phyloP scores from a whole-genome alignment of 2,113 vertebrate genomes.

The Pseudorhombus dupliciocellatus region DNA sequence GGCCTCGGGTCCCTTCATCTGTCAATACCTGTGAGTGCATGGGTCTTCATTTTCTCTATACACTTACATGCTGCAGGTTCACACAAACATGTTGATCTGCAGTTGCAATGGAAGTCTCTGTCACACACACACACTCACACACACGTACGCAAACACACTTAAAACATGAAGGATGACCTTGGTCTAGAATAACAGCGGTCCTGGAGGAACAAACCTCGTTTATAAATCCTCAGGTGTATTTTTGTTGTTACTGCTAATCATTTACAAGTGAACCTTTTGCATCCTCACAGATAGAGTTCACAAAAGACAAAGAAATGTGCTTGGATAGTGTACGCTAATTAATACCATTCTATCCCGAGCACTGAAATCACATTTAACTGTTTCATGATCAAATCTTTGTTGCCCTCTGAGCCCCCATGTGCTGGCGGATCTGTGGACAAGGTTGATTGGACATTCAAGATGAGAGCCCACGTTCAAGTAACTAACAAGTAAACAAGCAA shows the following conservation, averaged over 20 bases:
- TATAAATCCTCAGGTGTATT: constrained; percentile 50
- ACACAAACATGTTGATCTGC: not conserved
- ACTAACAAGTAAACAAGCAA: not conserved
- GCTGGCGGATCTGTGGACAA: too few relatives aligned
- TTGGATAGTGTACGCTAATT: not conserved
- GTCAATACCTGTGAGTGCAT: constrained; percentile 24
- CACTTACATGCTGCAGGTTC: constrained; percentile 2
- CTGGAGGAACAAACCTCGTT: constrained; percentile 53
- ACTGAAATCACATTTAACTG: not conserved
- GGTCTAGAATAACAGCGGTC: constrained; percentile 63
- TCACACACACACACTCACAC: not conserved
- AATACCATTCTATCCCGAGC: not conserved
- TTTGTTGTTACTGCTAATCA: constrained; percentile 26
- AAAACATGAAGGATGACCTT: constrained; percentile 52
- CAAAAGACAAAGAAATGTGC: not conserved
- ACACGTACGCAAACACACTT: not conserved
- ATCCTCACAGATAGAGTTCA: not conserved
- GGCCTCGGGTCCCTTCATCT: constrained; percentile 34
- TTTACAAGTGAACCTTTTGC: too few relatives aligned
- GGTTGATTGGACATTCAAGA: too few relatives aligned
- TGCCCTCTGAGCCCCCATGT: too few relatives aligned
- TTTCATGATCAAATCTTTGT: not conserved
- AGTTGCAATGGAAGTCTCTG: not conserved
- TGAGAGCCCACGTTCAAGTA: not conserved
- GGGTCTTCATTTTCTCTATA: constrained; percentile 41